Percentiles rank a stretch among this genome's conserved stretches.
Conservation (phyloP, 2,888 invertebrate species). For the Rugalucina vietnamica region DNA sequence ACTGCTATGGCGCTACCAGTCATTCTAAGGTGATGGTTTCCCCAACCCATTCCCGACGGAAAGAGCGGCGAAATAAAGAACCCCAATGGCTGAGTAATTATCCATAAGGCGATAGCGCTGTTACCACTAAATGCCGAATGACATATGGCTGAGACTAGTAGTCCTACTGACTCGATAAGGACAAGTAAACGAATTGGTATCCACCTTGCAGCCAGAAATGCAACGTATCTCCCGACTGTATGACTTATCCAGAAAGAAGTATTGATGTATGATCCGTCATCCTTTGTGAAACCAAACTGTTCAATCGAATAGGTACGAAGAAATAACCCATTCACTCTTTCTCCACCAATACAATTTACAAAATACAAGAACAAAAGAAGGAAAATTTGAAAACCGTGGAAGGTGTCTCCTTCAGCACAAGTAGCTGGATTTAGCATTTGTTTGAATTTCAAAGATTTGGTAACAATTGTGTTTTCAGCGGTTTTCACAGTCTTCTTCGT, state of each 20-base stretch:
- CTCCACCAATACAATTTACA: constrained; percentile 69
- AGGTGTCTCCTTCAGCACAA: constrained; percentile 65
- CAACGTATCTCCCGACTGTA: constrained; percentile 65
- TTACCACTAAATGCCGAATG: constrained; percentile 64
- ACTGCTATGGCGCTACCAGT: constrained; percentile 70
- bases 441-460: constrained; percentile 24
- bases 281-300: constrained; percentile 63
- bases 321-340: constrained; percentile 71
- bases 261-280: constrained; percentile 67
- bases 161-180: constrained; percentile 61
- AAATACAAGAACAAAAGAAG: constrained; percentile 67
- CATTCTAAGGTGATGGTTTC: constrained; percentile 69
- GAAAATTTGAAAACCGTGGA: constrained; percentile 65
- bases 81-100: constrained; percentile 63
- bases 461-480: background rate
- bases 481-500: background rate
- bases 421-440: constrained; percentile 65
- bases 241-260: constrained; percentile 73
- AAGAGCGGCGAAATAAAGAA: constrained; percentile 70
- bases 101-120: constrained; percentile 63
- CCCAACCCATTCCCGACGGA: constrained; percentile 73
- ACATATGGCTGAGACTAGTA: constrained; percentile 55
- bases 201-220: constrained; percentile 65
- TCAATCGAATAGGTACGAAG: constrained; percentile 74
- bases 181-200: constrained; percentile 65